phyloP scores from a whole-genome alignment of 2,113 vertebrate species.

The Marmota flaviventris region DNA sequence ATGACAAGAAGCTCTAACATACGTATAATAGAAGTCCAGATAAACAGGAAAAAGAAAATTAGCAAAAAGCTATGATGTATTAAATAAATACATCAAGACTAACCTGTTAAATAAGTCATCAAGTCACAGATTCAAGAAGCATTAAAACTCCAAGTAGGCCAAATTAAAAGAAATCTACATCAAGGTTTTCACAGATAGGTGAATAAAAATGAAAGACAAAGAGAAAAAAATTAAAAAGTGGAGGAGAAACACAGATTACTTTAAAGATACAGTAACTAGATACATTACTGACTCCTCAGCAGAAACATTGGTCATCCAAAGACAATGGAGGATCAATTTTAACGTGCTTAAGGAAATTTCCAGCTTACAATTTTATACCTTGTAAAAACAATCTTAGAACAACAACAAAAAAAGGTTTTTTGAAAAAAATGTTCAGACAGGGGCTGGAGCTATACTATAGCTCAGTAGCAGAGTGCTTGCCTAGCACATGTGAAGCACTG shows the following conservation, averaged over 20 bases:
- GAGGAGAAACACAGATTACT: not conserved
- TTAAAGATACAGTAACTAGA: not conserved
- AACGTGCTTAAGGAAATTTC: not conserved
- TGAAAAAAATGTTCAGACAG: not conserved
- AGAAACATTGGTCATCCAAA: not conserved
- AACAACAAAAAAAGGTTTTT: not conserved
- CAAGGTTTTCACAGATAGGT: not conserved
- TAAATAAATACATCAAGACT: not conserved
- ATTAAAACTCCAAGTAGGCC: not conserved
- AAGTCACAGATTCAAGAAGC: not conserved
- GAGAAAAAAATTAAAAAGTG: not conserved
- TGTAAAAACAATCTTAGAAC: not conserved
- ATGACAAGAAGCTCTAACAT: not conserved
- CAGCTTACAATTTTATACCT: slow-evolving; percentile 31
- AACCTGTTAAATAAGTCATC: slow-evolving; percentile 7
- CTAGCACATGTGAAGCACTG: too few species aligned
- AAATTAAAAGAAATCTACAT: not conserved
- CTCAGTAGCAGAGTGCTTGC: too few species aligned
- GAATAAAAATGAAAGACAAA: not conserved
- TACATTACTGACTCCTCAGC: not conserved
- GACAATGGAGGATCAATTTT: not conserved
- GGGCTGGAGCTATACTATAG: too few species aligned
- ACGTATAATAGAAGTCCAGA: not conserved
- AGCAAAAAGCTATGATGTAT: not conserved
- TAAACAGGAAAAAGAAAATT: not conserved